These are phyloP conservation scores for Myotis lucifugus DNA, from an alignment of 2,113 vertebrate species.

Conservation along the genomic window DNA sequence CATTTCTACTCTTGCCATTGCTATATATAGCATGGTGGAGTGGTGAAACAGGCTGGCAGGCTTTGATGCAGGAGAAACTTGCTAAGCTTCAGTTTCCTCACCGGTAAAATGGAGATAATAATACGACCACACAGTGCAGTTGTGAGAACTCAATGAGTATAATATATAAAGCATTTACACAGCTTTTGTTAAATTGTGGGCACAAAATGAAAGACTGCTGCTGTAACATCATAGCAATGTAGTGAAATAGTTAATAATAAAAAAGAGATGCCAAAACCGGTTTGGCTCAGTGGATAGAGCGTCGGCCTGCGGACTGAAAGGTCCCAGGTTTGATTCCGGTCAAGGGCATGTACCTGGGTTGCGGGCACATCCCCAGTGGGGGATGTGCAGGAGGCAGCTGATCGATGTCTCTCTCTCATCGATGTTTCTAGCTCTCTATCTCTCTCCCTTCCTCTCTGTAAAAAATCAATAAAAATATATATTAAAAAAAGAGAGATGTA, in stretches of 20 bases:
- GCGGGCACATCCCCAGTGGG: no score
- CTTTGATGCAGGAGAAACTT: neutral
- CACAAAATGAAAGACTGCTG: neutral
- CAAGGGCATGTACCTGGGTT: no score
- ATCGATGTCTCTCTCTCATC: no score
- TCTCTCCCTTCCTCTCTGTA: no score
- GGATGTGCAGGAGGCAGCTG: no score
- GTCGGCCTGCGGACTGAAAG: no score
- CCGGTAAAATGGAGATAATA: neutral
- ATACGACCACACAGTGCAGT: neutral
- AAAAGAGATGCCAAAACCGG: no score
- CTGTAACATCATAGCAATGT: neutral
- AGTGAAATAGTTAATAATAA: neutral
- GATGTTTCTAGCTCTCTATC: no score
- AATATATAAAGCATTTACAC: neutral
- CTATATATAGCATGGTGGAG: neutral
- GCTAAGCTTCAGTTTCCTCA: conserved; percentile 14
- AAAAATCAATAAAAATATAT: no score
- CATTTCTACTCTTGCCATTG: neutral
- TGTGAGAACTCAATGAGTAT: neutral
- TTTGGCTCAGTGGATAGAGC: no score
- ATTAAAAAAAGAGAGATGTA: neutral
- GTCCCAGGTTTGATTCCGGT: no score
- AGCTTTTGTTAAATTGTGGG: neutral
- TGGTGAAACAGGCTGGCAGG: neutral